These are phyloP conservation scores for Drosophila tsacasi DNA, from an alignment of 1,140 invertebrate species.

Conservation along the genomic window DNA sequence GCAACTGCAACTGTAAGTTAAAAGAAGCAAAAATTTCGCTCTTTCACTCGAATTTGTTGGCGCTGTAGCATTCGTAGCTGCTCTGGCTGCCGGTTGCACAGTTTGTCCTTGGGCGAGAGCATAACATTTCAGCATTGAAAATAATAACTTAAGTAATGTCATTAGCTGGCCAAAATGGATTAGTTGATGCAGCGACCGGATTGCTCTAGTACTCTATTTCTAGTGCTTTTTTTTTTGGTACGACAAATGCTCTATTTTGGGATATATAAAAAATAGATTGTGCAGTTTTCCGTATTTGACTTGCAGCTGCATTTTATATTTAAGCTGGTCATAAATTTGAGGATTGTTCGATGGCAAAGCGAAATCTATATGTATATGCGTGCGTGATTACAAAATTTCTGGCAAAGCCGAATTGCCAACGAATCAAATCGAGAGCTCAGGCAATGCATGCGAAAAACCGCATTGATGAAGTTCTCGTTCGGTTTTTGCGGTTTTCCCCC, in stretches of 20 bases:
- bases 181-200: conserved; percentile 55
- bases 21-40: conserved; percentile 52
- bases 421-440: conserved; percentile 39
- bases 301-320: conserved; percentile 30
- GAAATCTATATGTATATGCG: conserved; percentile 17
- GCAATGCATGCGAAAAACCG: conserved; percentile 43
- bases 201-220: conserved; percentile 23
- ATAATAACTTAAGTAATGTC: conserved; percentile 84
- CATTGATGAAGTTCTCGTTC: conserved; percentile 56
- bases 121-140: conserved; percentile 75
- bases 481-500: conserved; percentile 40
- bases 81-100: conserved; percentile 14
- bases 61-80: conserved; percentile 27
- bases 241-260: background rate
- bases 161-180: conserved; percentile 75
- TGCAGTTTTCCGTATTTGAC: conserved; percentile 16
- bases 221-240: background rate
- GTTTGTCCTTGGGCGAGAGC: conserved; percentile 60
- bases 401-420: conserved; percentile 28
- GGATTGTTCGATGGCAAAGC: conserved; percentile 15
- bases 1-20: conserved; percentile 52
- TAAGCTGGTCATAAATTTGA: conserved; percentile 30
- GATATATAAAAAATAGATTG: conserved; percentile 26
- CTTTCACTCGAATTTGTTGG: conserved; percentile 58
- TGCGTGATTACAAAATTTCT: conserved; percentile 39